Evolutionary conservation across 2,797 vertebrate species (phyloP).

Genomic region (Hydrocynus forskahlii): DNA sequence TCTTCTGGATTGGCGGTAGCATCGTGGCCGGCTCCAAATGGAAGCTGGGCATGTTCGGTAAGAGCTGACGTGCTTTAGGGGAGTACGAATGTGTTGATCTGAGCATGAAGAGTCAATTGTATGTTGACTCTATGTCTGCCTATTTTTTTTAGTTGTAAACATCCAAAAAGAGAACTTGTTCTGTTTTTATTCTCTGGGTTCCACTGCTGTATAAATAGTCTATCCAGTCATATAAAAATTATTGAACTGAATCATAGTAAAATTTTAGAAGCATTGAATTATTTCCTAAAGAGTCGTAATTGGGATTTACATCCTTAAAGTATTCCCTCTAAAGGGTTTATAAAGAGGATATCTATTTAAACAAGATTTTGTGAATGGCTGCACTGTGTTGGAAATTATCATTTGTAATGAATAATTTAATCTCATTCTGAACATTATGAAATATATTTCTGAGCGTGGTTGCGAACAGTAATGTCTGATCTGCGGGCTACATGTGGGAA

Average conservation of each 20-base stretch:
- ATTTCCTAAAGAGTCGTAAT: neutral
- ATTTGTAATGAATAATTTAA: conserved; percentile 4
- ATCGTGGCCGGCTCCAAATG: conserved; percentile 79
- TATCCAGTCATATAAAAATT: neutral
- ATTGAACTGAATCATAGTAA: neutral
- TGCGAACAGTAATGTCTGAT: neutral
- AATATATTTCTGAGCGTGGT: neutral
- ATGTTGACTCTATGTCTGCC: too few species aligned
- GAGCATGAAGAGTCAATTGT: too few species aligned
- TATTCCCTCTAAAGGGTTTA: neutral
- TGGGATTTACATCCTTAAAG: neutral
- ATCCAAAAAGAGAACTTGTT: neutral
- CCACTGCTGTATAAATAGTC: neutral
- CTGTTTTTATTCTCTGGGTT: neutral
- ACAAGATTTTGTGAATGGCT: neutral
- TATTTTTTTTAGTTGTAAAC: too few species aligned
- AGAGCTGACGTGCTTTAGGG: conserved; percentile 61
- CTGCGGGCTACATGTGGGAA: conserved; percentile 1
- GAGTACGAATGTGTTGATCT: too few species aligned
- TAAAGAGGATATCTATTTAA: neutral
- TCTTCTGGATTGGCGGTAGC: conserved; percentile 86
- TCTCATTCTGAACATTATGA: neutral
- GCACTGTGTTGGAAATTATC: neutral
- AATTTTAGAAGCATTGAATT: neutral
- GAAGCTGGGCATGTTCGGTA: conserved; percentile 88